Conservation (phyloP, 1,140 invertebrate species). For the Polypedilum pembai region DNA sequence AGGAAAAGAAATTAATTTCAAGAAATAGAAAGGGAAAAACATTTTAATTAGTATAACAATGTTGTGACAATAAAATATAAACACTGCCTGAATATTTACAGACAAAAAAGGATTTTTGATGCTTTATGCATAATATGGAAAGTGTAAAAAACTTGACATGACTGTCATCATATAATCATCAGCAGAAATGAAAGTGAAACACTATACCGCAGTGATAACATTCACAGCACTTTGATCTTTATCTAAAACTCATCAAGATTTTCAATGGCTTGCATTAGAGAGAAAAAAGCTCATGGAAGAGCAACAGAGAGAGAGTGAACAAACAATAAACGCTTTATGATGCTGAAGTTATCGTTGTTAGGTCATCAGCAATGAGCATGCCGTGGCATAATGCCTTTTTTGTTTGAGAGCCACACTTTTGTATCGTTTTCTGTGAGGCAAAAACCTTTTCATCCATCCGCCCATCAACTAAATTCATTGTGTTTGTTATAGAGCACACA, state of each 20-base stretch:
- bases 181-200: neutral
- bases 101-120: too few species aligned
- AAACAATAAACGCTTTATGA: slow-evolving; percentile 18
- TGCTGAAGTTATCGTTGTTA: neutral
- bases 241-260: slow-evolving; percentile 13
- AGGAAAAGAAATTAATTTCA: too few species aligned
- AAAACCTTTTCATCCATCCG: neutral
- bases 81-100: too few species aligned
- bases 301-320: neutral
- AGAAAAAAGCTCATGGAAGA: neutral
- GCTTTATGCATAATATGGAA: too few species aligned
- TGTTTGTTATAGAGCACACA: neutral
- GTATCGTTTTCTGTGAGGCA: too few species aligned
- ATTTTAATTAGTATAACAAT: too few species aligned
- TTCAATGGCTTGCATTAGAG: neutral
- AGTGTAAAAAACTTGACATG: too few species aligned
- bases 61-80: too few species aligned
- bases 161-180: neutral
- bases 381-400: slow-evolving; percentile 7
- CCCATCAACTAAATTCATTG: neutral
- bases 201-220: neutral
- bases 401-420: neutral
- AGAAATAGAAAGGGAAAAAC: too few species aligned
- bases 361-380: slow-evolving; percentile 3
- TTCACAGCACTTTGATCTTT: slow-evolving; percentile 9